These are phyloP conservation scores for Podiceps cristatus DNA, from an alignment of 2,113 vertebrate genomes.

Conservation along the genomic window DNA sequence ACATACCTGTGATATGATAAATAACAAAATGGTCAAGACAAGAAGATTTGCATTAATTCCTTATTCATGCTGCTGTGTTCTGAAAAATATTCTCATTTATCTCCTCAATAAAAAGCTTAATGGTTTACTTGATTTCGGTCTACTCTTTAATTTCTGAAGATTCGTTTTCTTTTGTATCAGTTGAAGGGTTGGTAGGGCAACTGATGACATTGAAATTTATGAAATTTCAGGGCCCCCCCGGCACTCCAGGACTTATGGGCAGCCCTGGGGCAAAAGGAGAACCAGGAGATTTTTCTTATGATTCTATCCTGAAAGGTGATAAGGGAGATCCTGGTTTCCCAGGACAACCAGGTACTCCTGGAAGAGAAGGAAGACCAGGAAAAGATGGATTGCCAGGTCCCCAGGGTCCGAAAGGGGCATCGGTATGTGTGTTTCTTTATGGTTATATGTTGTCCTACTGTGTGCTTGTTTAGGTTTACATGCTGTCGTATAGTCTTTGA, in stretches of 20 bases:
- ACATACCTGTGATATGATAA: neutral
- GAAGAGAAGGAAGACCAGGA: slow-evolving; percentile 85
- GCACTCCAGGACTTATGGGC: slow-evolving; percentile 85
- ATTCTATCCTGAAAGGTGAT: slow-evolving; percentile 88
- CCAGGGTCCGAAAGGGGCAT: slow-evolving; percentile 87
- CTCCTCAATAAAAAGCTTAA: neutral
- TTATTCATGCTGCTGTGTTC: neutral
- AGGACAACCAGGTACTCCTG: slow-evolving; percentile 83
- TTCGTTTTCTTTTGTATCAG: neutral
- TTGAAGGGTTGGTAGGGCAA: neutral
- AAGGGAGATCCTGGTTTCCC: slow-evolving; percentile 85
- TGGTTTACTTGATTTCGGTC: neutral
- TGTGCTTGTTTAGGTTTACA: neutral
- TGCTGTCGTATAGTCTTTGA: neutral
- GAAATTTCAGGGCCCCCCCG: slow-evolving; percentile 81
- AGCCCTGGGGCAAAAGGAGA: slow-evolving; percentile 89
- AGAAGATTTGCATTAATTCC: neutral
- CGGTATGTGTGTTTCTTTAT: slow-evolving; percentile 78
- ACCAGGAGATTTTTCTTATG: slow-evolving; percentile 87
- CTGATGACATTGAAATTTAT: neutral
- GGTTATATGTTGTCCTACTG: neutral
- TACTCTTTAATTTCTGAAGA: neutral
- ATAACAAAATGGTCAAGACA: neutral
- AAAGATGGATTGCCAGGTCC: slow-evolving; percentile 85
- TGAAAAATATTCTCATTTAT: neutral